phyloP scores from a whole-genome alignment of 2,888 invertebrate genomes.

The Mechanitis messenoides region DNA sequence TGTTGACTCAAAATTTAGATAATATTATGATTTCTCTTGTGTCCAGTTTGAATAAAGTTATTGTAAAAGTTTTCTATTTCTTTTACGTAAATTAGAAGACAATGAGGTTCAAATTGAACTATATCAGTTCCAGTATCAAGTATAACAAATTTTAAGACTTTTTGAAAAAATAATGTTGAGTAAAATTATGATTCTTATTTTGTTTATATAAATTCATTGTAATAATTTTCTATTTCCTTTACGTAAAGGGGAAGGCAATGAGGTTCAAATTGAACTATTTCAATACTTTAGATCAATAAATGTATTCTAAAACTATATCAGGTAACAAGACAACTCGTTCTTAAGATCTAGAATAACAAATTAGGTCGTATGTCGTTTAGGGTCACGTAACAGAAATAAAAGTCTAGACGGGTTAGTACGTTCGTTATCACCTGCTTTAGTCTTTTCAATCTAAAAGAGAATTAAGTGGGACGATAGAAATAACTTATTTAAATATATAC shows the following conservation, averaged over 20 bases:
- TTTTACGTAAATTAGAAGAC: too few species aligned
- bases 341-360: slow-evolving; percentile 27
- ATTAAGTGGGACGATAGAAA: slow-evolving; percentile 48
- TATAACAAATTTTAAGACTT: too few species aligned
- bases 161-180: too few species aligned
- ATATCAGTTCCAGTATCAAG: too few species aligned
- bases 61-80: too few species aligned
- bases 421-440: slow-evolving; percentile 20
- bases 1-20: too few species aligned
- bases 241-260: neutral
- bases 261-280: neutral
- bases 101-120: too few species aligned
- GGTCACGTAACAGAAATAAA: slow-evolving; percentile 31
- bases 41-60: too few species aligned
- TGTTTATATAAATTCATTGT: too few species aligned
- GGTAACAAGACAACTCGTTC: slow-evolving; percentile 9
- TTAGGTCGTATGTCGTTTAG: slow-evolving; percentile 25
- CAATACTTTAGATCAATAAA: neutral
- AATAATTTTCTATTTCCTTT: too few species aligned
- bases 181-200: too few species aligned
- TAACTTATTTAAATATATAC: slow-evolving; percentile 35
- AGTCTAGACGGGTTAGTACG: slow-evolving; percentile 27
- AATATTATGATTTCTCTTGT: too few species aligned
- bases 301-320: neutral
- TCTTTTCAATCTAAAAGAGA: slow-evolving; percentile 38